Base-by-base conservation (phyloP, 23 tunicate genomes). In the Diplosoma virens region DNA sequence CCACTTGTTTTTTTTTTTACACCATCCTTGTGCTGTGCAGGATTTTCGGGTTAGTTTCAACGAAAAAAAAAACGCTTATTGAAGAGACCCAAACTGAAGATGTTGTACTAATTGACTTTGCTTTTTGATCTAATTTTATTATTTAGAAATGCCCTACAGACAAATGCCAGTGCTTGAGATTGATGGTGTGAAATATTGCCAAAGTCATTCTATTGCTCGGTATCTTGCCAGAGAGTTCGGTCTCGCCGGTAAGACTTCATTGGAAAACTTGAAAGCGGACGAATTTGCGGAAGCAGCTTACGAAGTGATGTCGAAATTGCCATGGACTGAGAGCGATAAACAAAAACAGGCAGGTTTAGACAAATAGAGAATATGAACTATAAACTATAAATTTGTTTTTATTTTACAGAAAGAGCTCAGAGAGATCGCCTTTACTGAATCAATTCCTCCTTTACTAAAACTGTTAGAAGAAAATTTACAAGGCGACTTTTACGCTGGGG, bases 161-260 rank as follows among this genome's bases (percentile, higher is more conserved):
- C 92, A 86, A 63, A 32, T 86, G 58, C 92, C 92, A 17, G 50
- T 86, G 26, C 45, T 86, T 31, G 92, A 86, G 30, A 80, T 86
- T 11, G 82, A 73, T 36, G 92, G 92, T 14, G 33, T 23, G 36
- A 71, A 18, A 25, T 47, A 59, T 14, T 20, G 84, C 14, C 92
- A 86, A 60, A 86, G 92, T 37, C 36, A 47, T 3, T 74, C 92
- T 24, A 61, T 86, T n/a, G 66, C 54, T 9, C 71, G 92, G 5
- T 86, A 37, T 54, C 75, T 86, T 18, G 92, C 79, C 7, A 33
- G 92, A 25, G 92, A 79, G 30, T 79, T 86, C 17, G 58, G 67
- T n/a, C 31, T 78, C 24, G 4, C 30, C 7, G 92, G 92, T 0
- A 71, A 86, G 41, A 23, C 53, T 47, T 53, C 55, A 3, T 46